A percentile compares a stretch with the other conserved stretches of the same genome.
phyloP scores from a whole-genome alignment of 2,797 vertebrate genomes.

The Lithobates sylvaticus region DNA sequence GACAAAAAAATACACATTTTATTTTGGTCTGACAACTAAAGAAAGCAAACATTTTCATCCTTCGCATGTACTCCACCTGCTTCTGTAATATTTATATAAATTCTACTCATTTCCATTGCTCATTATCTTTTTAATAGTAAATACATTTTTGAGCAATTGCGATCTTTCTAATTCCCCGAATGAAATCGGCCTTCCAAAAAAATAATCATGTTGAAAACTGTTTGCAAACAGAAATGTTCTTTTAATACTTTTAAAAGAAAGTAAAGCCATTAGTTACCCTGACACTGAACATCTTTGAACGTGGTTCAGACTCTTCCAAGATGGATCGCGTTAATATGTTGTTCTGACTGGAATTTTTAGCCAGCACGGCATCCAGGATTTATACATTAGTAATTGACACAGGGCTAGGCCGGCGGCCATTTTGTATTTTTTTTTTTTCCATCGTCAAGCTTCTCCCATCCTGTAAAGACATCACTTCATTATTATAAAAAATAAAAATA shows the following conservation, averaged over 20 bases:
- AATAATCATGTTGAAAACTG: neutral
- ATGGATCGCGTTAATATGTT: slow-evolving; percentile 57
- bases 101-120: neutral
- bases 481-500: slow-evolving; percentile 33
- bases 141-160: neutral
- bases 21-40: neutral
- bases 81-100: neutral
- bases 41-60: neutral
- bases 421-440: slow-evolving; percentile 21
- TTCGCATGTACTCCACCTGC: neutral
- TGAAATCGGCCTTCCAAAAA: neutral
- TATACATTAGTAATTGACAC: slow-evolving; percentile 27
- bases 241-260: slow-evolving; percentile 42
- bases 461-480: slow-evolving; percentile 27
- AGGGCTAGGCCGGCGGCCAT: slow-evolving; percentile 47
- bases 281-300: slow-evolving; percentile 27
- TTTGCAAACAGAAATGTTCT: neutral
- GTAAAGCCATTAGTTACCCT: slow-evolving; percentile 32
- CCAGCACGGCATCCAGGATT: slow-evolving; percentile 54
- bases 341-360: slow-evolving; percentile 37
- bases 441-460: neutral
- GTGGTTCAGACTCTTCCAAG: slow-evolving; percentile 35
- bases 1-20: neutral
- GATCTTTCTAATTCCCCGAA: neutral
- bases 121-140: neutral